Evolutionary conservation across 2,888 invertebrate species (phyloP), one percentile per base, ranked within the genome.

Genomic region (Synanthedon formicaeformis): DNA sequence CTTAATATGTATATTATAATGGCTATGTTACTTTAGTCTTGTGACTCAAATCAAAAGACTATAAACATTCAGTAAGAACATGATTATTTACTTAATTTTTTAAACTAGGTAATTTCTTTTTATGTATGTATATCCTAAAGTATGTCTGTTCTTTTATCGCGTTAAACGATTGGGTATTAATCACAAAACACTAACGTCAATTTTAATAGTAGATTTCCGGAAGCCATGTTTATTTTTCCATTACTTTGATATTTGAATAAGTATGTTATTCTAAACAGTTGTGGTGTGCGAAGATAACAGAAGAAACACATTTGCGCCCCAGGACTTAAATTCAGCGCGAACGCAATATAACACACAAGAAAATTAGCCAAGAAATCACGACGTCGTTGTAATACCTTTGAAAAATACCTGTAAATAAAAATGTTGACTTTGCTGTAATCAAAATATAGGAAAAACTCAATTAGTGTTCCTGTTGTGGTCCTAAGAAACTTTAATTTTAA

Each of bases 281-380:
- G 88, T 1, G 88, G 79, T 1, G 81, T 67, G 34, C 89, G 69
- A 52, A 84, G 54, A 53, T 78, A 81, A 48, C 75, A 73, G 60
- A 88, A 88, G 23, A 83, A 56, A 13, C 61, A 60, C 53, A 69
- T 60, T 57, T 73, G 61, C 60, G 78, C 69, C 2, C 51, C 48
- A 0, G 58, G 57, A 1, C 58, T 57, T 13, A 85, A 58, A 14
- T 63, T 55, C 16, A 84, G 54, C 2, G 70, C 66, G 51, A 78
- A 78, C 0, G 75, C 74, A 0, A 83, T 27, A 57, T 88, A 88
- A 55, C 79, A 77, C 53, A 86, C 53, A 0, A 78, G 74, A 3
- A 87, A 60, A 58, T 81, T 84, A 1, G 81, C 77, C 48, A 88
- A 54, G 53, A 88, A 81, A 58, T 88, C 88, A 2, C 86, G 70